phyloP scores from a whole-genome alignment of 1,140 invertebrate genomes.

The Pseudobourletiella spinata region DNA sequence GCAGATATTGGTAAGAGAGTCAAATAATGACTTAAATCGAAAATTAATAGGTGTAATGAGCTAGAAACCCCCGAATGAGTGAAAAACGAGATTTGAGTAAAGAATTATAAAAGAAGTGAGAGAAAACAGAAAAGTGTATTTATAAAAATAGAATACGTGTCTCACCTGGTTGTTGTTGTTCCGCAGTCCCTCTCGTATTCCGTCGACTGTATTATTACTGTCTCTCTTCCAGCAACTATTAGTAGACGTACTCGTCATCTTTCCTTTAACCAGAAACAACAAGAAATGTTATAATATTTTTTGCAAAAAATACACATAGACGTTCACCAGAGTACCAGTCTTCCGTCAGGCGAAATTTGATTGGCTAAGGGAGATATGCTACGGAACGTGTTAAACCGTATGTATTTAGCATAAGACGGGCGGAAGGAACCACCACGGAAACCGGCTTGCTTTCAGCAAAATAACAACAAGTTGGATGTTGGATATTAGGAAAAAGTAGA shows the following conservation, averaged over 20 bases:
- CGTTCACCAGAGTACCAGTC: too few relatives aligned
- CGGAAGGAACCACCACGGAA: too few relatives aligned
- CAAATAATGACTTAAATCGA: background rate
- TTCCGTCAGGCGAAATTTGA: background rate
- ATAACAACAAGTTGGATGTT: too few relatives aligned
- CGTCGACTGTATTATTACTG: background rate
- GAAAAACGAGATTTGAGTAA: constrained; percentile 1
- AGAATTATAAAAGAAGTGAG: background rate
- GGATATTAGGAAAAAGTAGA: too few relatives aligned
- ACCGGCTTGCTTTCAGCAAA: too few relatives aligned
- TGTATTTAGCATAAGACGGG: too few relatives aligned
- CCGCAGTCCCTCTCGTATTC: constrained; percentile 6
- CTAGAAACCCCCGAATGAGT: constrained; percentile 3
- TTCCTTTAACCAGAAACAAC: constrained; percentile 1
- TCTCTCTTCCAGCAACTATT: background rate
- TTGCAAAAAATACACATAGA: too few relatives aligned
- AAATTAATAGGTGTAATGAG: constrained; percentile 5
- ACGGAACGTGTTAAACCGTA: too few relatives aligned
- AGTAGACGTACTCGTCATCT: background rate
- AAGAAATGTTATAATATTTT: background rate
- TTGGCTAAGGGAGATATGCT: too few relatives aligned
- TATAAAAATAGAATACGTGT: constrained; percentile 9
- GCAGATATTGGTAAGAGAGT: too few relatives aligned
- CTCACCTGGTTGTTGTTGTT: constrained; percentile 13
- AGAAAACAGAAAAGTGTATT: background rate